Evolutionary conservation across 1,140 invertebrate genomes (phyloP), one percentile per base, ranked within the genome.

Genomic region (Zaprionus ghesquierei): DNA sequence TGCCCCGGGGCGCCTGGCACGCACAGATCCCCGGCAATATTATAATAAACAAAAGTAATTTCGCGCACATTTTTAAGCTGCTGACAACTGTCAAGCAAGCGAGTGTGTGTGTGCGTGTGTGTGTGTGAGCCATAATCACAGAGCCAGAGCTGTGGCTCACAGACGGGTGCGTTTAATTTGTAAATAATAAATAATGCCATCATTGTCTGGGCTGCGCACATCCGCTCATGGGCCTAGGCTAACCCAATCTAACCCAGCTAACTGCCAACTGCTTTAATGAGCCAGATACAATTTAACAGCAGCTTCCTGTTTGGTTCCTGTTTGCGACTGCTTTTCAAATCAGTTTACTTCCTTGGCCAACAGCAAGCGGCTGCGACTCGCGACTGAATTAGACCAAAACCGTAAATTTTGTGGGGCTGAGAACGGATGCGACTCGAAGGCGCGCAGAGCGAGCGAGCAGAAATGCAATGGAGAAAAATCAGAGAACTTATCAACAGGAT

Each of bases 331-430:
- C 81, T 69, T 80, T 84, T 89, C 79, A 89, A 89, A 89, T 89
- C 84, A 79, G 84, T 89, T 77, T 77, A 89, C 84, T 89, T 89
- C 84, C 84, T 89, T 89, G 84, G 84, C 84, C 80, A 84, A 72
- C 66, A 89, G 84, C 84, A 63, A 66, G 38, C 51, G 69, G 63
- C 41, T 50, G 70, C 33, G 60, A 20, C n/a, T n/a, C n/a, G 58
- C 41, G 56, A 41, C 69, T 70, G 79, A 89, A 89, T 86, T 89
- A 86, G 84, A 89, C 86, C 84, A 84, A 81, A 87, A 84, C 84
- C 84, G 84, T 87, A 87, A 87, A 87, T 89, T 87, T 89, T 69
- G 71, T 79, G 69, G 29, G 51, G 61, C 79, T 89, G 84, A 80
- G 84, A 87, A 89, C 84, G 84, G 84, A 87, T 89, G 84, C 73